A percentile compares a stretch with the other conserved stretches of the same genome.
These are phyloP conservation scores for Gallinago stenura DNA, from an alignment of 2,797 vertebrate species.

Conservation along the genomic window DNA sequence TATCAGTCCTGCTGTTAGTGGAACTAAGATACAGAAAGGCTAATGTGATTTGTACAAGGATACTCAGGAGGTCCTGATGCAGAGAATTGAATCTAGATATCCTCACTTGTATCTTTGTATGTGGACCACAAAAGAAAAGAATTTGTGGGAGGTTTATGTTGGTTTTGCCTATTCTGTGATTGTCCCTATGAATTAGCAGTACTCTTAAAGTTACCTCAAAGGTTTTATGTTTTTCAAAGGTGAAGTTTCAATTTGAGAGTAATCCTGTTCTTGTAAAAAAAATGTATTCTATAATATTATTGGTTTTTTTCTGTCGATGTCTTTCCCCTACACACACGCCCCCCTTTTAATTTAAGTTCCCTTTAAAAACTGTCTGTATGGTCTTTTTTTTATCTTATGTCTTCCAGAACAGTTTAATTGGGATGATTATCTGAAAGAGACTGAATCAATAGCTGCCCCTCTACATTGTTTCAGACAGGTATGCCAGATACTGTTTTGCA, in stretches of 20 bases:
- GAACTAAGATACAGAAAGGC: neutral
- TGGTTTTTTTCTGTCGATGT: neutral
- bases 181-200: neutral
- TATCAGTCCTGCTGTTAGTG: neutral
- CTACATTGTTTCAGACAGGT: slow-evolving; percentile 94
- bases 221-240: neutral
- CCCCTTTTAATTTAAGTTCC: neutral
- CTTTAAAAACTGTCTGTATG: neutral
- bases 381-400: slow-evolving; percentile 54
- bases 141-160: neutral
- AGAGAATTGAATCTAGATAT: neutral
- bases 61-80: neutral
- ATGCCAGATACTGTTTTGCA: slow-evolving; percentile 16
- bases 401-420: slow-evolving; percentile 88
- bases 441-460: slow-evolving; percentile 88
- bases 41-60: neutral
- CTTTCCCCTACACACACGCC: neutral
- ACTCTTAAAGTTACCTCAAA: neutral
- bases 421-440: slow-evolving; percentile 94
- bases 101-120: neutral
- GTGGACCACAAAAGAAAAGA: neutral
- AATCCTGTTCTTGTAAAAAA: neutral
- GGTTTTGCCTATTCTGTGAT: neutral
- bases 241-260: neutral
- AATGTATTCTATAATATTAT: neutral